Evolutionary conservation across 2,113 vertebrate species (phyloP), one percentile per base, ranked within the genome.

Genomic region (Falcunculus frontatus): DNA sequence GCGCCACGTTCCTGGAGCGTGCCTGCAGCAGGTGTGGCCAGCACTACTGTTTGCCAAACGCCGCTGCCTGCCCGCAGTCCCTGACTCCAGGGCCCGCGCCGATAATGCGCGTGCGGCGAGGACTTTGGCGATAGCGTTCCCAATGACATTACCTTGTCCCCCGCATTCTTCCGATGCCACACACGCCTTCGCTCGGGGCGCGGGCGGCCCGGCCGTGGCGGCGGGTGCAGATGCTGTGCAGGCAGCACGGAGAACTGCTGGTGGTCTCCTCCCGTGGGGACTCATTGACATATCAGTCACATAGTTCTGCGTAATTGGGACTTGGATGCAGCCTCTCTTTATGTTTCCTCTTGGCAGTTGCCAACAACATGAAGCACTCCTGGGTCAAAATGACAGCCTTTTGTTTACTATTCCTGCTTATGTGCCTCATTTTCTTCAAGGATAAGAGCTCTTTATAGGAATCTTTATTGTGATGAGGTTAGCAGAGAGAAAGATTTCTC

Each of bases 1-100:
- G 90, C 76, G 97, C 95, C 98, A 98, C 97, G 97, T 98, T 98
- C 98, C 97, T 84, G 96, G 96, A 98, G 98, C 95, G 98, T 97
- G 98, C 95, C 97, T 96, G 95, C 96, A 94, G 95, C 97, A 98
- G 98, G 98, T 98, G 98, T 98, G 98, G 98, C 96, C 98, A 17
- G 81, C 96, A 78, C 91, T 92, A 50, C 95, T 30, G 91, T 77
- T 47, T 8, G 95, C 90, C 90, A 79, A 75, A 47, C 37, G 93
- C 90, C 27, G 35, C 94, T 17, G 91, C 83, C 94, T 63, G 96
- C 96, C 95, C 96, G 33, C 94, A 96, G 97, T 97, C 98, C 98
- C 98, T 98, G 98, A 98, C 97, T 97, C 90, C 13, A 2, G 83
- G 90, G 62, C 95, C 74, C 46, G 32, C 2, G 72, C 79, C 60